Evolutionary conservation across 2,113 vertebrate genomes (phyloP).

Genomic region (Sterrhoptilus dennistouni): DNA sequence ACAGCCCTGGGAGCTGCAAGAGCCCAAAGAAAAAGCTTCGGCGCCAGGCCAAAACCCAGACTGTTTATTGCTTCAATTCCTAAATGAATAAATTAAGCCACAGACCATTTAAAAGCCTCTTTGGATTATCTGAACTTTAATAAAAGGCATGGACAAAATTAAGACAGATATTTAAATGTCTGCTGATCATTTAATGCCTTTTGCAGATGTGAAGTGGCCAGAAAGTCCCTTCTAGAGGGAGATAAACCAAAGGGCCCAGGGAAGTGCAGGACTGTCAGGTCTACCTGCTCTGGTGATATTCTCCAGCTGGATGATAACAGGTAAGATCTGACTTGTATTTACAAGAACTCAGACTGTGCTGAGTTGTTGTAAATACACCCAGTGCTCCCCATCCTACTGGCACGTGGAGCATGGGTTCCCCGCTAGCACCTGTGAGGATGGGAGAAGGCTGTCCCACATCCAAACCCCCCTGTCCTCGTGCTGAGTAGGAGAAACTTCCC

Average conservation of each 20-base stretch:
- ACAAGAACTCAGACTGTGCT: background rate
- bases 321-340: background rate
- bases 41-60: background rate
- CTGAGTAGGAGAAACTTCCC: background rate
- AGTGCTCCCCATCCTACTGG: background rate
- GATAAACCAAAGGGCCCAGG: background rate
- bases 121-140: background rate
- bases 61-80: slow-evolving; percentile 31
- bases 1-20: background rate
- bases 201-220: background rate
- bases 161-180: background rate
- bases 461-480: background rate
- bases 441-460: background rate
- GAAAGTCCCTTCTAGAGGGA: background rate
- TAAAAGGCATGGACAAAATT: background rate
- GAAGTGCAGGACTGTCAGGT: background rate
- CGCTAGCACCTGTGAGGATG: background rate
- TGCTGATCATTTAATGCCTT: background rate
- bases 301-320: background rate
- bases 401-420: accelerated
- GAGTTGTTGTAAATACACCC: background rate
- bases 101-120: slow-evolving; percentile 34
- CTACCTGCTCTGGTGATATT: background rate
- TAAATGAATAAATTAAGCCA: slow-evolving; percentile 27
- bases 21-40: background rate